phyloP scores from a whole-genome alignment of 2,113 vertebrate genomes.

The Cochlearius cochlearius region DNA sequence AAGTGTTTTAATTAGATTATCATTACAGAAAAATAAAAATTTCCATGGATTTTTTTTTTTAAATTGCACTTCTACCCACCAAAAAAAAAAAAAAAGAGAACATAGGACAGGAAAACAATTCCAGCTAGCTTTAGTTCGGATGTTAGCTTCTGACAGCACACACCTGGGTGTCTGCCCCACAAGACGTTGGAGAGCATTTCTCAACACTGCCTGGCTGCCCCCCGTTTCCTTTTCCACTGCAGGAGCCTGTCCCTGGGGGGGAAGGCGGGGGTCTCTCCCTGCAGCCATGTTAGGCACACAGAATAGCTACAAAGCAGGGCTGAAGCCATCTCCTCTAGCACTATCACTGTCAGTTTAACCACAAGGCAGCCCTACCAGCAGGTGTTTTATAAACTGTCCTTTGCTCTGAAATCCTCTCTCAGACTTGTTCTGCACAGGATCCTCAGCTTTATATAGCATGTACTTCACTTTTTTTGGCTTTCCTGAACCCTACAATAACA shows the following conservation, averaged over 20 bases:
- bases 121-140: background rate
- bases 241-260: background rate
- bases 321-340: background rate
- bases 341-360: conserved; percentile 6
- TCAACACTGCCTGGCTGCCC: background rate
- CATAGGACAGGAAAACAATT: background rate
- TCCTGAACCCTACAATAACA: background rate
- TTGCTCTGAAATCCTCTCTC: background rate
- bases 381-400: background rate
- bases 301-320: background rate
- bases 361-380: background rate
- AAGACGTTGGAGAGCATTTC: background rate
- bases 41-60: background rate
- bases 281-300: background rate
- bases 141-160: background rate
- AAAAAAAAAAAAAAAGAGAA: background rate
- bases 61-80: background rate
- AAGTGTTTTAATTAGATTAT: background rate
- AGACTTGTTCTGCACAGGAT: background rate
- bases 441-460: background rate
- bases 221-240: background rate
- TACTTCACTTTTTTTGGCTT: background rate
- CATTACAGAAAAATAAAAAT: background rate
- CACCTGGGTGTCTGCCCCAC: background rate
- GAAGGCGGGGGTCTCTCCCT: background rate